Percentiles rank a stretch among this genome's conserved stretches.
phyloP scores from a whole-genome alignment of 35 echinoderm and acorn worm genomes.

The Ophioderma brevispina region DNA sequence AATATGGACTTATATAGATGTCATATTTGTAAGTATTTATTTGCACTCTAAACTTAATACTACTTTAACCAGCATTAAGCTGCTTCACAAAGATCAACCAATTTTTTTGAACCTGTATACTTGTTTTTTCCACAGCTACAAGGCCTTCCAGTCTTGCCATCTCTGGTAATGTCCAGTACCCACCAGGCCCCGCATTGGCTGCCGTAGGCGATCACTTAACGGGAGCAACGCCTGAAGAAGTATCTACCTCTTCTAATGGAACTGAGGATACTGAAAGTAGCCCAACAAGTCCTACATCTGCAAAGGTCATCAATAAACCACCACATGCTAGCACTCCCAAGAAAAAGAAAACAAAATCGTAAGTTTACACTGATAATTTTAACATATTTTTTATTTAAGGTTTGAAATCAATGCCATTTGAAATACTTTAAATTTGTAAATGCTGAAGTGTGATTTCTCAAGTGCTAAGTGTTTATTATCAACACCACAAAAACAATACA shows the following conservation, averaged over 20 bases:
- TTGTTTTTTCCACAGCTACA: background rate
- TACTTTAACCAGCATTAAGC: no score
- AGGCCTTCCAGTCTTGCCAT: background rate
- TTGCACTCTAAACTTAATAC: no score
- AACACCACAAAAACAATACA: no score
- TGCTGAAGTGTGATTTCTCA: no score
- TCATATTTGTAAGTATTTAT: no score
- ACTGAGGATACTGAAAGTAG: conserved; percentile 11
- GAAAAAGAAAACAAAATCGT: conserved; percentile 86
- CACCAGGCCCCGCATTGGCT: background rate
- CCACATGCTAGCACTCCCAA: conserved; percentile 54
- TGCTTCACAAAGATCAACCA: no score
- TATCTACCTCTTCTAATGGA: background rate
- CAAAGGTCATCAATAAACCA: conserved; percentile 69
- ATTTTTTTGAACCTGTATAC: no score
- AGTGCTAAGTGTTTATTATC: no score
- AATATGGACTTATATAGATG: no score
- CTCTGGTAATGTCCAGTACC: background rate
- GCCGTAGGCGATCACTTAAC: background rate
- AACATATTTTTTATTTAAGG: no score
- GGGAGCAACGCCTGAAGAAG: background rate
- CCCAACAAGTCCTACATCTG: conserved; percentile 15
- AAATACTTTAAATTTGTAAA: no score
- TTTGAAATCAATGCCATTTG: no score
- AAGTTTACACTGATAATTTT: conserved; percentile 32